Conservation (phyloP, 1,140 invertebrate species). For the Drosophila melanogaster region Release_6_plus_ISO1_MT NT_033779.5:16632001-16632500, state of each 20-base stretch:
- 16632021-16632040: conserved; percentile 6
- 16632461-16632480: not conserved
- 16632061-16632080: conserved; percentile 10
- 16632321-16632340: conserved; percentile 26
- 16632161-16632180: conserved; percentile 39
- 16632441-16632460: not conserved
- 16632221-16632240: conserved; percentile 49
- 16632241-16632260: conserved; percentile 25
- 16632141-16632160: conserved; percentile 24
- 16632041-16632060: conserved; percentile 8
- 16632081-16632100: conserved; percentile 22
- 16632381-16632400: too few relatives aligned
- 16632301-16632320: conserved; percentile 40
- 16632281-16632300: conserved; percentile 59
- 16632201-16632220: conserved; percentile 56
- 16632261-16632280: conserved; percentile 24
- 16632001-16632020: conserved; percentile 52
- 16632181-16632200: conserved; percentile 50
- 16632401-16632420: too few relatives aligned
- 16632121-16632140: conserved; percentile 76
- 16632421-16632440: too few relatives aligned
- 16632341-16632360: not conserved
- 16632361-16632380: not conserved
- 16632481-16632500: not conserved
- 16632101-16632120: conserved; percentile 63